Percentiles rank a stretch among this genome's conserved stretches.
Evolutionary conservation across 2,888 invertebrate genomes (phyloP).

Genomic region (Acleris literana): DNA sequence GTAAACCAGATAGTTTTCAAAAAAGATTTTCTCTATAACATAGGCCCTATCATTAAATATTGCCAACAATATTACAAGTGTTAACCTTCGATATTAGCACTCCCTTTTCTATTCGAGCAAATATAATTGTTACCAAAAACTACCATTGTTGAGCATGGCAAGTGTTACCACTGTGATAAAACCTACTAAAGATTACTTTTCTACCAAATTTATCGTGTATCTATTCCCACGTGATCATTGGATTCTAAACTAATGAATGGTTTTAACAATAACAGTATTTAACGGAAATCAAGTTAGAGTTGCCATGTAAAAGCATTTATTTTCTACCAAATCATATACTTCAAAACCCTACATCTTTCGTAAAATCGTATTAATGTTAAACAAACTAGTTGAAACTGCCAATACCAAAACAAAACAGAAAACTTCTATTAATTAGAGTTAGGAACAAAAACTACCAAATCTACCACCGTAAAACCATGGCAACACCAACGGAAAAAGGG

Average conservation of each 20-base stretch:
- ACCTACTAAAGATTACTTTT: conserved; percentile 49
- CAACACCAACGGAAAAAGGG: conserved; percentile 63
- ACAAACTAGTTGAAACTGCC: conserved; percentile 5
- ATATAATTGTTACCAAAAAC: conserved; percentile 47
- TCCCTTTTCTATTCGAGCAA: conserved; percentile 50
- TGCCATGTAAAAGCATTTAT: conserved; percentile 35
- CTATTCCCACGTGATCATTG: conserved; percentile 39
- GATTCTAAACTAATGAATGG: conserved; percentile 32
- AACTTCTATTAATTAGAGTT: background rate
- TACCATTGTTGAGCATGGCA: conserved; percentile 48
- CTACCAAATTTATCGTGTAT: conserved; percentile 50
- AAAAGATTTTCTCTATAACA: background rate
- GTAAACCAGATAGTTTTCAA: too few relatives aligned
- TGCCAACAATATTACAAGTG: conserved; percentile 20
- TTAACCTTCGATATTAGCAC: conserved; percentile 38
- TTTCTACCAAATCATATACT: conserved; percentile 34
- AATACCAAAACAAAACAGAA: conserved; percentile 6
- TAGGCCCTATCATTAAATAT: conserved; percentile 7
- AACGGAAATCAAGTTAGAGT: conserved; percentile 36
- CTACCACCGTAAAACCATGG: conserved; percentile 46
- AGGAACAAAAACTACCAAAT: conserved; percentile 38
- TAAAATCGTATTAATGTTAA: background rate
- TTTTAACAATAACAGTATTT: conserved; percentile 7
- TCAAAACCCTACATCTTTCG: background rate
- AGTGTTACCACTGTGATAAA: conserved; percentile 47